Evolutionary conservation across 2,797 vertebrate species (phyloP).

Genomic region (Calcarius lapponicus): DNA sequence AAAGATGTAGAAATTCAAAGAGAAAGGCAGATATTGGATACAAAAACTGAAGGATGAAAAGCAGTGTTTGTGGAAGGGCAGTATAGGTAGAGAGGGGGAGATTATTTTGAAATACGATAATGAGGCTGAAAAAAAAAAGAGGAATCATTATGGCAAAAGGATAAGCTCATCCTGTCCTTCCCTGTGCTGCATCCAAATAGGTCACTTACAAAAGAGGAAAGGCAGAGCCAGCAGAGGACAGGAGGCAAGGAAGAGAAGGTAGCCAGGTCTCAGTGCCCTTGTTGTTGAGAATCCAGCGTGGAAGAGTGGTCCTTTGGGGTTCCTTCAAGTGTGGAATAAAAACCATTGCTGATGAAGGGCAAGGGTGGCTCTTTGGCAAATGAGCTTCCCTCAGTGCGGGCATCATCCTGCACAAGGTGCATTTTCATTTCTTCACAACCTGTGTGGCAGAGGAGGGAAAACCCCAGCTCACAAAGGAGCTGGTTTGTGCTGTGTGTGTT

Average conservation of each 20-base stretch:
- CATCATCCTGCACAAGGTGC: background rate
- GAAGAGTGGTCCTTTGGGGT: background rate
- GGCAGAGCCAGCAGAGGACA: background rate
- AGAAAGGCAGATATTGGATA: background rate
- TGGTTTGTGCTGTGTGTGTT: background rate
- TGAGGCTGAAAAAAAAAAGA: background rate
- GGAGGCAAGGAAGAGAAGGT: background rate
- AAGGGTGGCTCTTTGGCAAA: background rate
- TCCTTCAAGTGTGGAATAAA: background rate
- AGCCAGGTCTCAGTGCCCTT: background rate
- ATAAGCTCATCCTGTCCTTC: background rate
- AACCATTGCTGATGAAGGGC: rapidly evolving
- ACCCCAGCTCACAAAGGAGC: background rate
- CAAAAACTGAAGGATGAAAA: background rate
- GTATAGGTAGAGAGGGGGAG: background rate
- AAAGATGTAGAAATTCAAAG: background rate
- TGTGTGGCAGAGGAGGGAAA: background rate
- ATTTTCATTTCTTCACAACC: background rate
- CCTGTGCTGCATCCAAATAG: background rate
- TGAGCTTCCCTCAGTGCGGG: background rate
- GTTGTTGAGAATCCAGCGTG: background rate
- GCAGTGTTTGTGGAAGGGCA: background rate
- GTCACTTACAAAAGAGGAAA: background rate
- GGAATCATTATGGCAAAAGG: background rate
- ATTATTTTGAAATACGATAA: background rate